Evolutionary conservation across 2,888 invertebrate species (phyloP), one percentile per base, ranked within the genome.

Genomic region (Drosophila hawaiiensis): DNA sequence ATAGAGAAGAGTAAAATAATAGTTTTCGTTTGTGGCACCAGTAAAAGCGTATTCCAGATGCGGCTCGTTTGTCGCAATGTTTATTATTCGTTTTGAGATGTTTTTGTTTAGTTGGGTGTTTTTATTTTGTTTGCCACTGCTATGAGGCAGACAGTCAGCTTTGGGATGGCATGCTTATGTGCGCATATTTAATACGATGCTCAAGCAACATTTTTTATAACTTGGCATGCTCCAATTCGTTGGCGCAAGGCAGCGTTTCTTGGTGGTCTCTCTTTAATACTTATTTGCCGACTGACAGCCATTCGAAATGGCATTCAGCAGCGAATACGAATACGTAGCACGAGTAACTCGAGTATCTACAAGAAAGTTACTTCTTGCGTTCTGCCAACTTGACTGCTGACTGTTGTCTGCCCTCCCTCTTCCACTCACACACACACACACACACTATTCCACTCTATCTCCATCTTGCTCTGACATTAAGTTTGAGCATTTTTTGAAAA

Each of bases 211-310:
- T 70, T 76, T 35, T 81, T 76, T 90, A 90, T 80, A 89, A 74
- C 81, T 83, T 75, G 86, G 85, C 91, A 90, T 91, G 87, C 87
- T 87, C 87, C 81, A 87, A 83, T 87, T 87, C 86, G 77, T 66
- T 73, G 85, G 67, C 74, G 58, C 68, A 70, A 49, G 61, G 58
- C 78, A 28, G 55, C 71, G 41, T 41, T 68, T 72, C 66, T 60
- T 59, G 61, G 53, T 53, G 62, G 68, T 80, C 76, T 70, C 59
- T 66, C 47, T 37, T 28, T 55, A 16, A 47, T 47, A 25, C 55
- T 53, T 70, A 43, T 56, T 54, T 68, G 61, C 29, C 65, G 47
- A 47, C 47, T 47, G 47, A 54, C 54, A 76, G 76, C 43, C 65
- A 80, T 64, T 61, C 47, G 47, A 74, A 76, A 74, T 81, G 82